Base-by-base conservation (phyloP, 2,113 vertebrate species). In the Callionymus lyra region DNA sequence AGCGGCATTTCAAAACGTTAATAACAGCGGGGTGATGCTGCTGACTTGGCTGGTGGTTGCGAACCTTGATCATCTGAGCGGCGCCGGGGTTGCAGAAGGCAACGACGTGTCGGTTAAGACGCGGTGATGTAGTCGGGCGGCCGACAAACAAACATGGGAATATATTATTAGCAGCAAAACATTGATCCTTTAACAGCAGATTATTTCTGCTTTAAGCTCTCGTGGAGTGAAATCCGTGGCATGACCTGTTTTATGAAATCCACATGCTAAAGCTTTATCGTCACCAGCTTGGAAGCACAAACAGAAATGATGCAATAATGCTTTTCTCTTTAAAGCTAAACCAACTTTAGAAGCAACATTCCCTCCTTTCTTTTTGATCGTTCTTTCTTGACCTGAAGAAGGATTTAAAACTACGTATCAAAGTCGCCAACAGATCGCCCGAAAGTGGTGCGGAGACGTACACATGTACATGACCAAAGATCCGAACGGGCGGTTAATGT, bases 401-500 rank as follows among this genome's bases (percentile, higher is more conserved):
- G n/a, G n/a, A n/a, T n/a, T n/a, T n/a, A n/a, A n/a, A n/a, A n/a
- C n/a, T n/a, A 8, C 4, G 21, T 27, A 27, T 27, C 4, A 27
- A 27, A 27, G 21, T 8, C 4, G 21, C 21, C 4, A 27, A 27
- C 21, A 27, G 8, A 27, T 27, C 21, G 21, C 21, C 21, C 21
- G 4, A 27, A 27, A 27, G 21, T 27, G 21, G 21, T n/a, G 42
- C 9, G 9, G 53, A 21, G 33, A 56, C 47, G 12, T 17, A 43
- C 34, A 52, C 55, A 44, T 63, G 63, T 65, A 73, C 49, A 63
- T 63, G 54, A 65, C 64, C 58, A n/a, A 48, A 49, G 53, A 48
- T 35, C 67, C 62, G 67, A 54, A 63, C 31, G 59, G 53, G 66
- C 44, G 68, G 76, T 76, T 62, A 62, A 62, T 70, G 64, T 66